Percentiles rank a stretch among this genome's conserved stretches.
These are phyloP conservation scores for Apostichopus japonicus DNA, from an alignment of 35 echinoderm and acorn worm genomes.

Conservation along the genomic window DNA sequence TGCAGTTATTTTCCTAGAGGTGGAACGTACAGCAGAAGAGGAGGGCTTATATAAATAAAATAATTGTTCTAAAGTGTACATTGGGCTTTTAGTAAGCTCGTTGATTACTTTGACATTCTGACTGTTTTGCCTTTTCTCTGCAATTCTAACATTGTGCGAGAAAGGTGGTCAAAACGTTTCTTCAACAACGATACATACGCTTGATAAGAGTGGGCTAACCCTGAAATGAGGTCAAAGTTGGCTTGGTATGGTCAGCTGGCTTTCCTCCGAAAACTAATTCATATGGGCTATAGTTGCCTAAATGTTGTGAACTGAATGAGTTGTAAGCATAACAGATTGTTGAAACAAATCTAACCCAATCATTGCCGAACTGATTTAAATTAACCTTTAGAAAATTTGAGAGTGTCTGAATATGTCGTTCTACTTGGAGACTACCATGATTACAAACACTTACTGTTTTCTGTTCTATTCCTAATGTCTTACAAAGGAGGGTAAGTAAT, in stretches of 20 bases:
- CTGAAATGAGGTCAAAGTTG: background rate
- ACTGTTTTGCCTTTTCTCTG: constrained; percentile 34
- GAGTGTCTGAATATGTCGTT: constrained; percentile 62
- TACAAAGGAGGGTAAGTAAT: constrained; percentile 41
- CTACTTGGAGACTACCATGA: constrained; percentile 43
- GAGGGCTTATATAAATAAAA: constrained; percentile 68
- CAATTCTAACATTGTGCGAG: constrained; percentile 31
- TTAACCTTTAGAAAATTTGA: constrained; percentile 57
- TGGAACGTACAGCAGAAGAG: background rate
- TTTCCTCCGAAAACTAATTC: constrained; percentile 60
- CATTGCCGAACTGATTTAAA: constrained; percentile 53
- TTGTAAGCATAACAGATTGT: constrained; percentile 65
- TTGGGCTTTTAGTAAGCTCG: constrained; percentile 47
- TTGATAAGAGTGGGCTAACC: constrained; percentile 47
- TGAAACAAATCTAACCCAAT: constrained; percentile 59
- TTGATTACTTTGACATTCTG: constrained; percentile 49
- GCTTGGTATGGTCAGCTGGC: constrained; percentile 11
- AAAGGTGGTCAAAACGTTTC: constrained; percentile 54
- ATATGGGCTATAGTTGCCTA: constrained; percentile 62
- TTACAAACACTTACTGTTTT: constrained; percentile 54
- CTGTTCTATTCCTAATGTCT: constrained; percentile 38
- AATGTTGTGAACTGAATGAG: constrained; percentile 65
- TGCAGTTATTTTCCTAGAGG: too few species aligned
- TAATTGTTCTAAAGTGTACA: constrained; percentile 52
- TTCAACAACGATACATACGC: constrained; percentile 20